Conservation (phyloP, 2,113 vertebrate genomes). For the Hylia prasina region DNA sequence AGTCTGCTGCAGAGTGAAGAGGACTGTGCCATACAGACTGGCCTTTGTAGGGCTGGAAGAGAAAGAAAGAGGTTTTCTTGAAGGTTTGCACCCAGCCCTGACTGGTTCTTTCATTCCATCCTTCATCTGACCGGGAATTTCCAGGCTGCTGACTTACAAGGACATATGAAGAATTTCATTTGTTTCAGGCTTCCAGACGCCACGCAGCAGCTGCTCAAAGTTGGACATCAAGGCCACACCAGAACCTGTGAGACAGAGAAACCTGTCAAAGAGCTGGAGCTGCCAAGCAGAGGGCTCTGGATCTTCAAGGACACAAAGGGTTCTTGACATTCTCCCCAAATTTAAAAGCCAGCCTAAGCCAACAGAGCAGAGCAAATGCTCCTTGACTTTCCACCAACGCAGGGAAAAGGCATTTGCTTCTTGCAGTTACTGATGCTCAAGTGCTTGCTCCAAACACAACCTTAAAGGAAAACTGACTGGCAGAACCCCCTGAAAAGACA, state of each 20-base stretch:
- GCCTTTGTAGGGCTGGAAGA: slow-evolving; percentile 90
- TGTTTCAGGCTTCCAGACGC: slow-evolving; percentile 93
- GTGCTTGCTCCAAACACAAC: not conserved
- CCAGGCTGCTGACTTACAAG: slow-evolving; percentile 83
- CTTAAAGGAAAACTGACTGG: not conserved
- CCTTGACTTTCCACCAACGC: not conserved
- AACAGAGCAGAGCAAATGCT: not conserved
- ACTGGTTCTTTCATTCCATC: not conserved
- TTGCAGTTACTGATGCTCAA: not conserved
- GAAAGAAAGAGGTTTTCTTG: not conserved
- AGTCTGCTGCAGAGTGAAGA: slow-evolving; percentile 93
- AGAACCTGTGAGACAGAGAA: slow-evolving; percentile 75
- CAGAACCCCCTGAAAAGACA: not conserved
- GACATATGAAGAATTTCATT: slow-evolving; percentile 96
- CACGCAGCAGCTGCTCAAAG: slow-evolving; percentile 92
- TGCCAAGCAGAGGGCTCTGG: not conserved
- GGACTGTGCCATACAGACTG: slow-evolving; percentile 91
- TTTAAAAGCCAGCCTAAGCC: not conserved
- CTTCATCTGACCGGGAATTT: not conserved
- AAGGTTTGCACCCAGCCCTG: not conserved
- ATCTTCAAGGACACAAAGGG: not conserved
- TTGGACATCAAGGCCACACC: slow-evolving; percentile 94
- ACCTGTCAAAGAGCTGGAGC: not conserved
- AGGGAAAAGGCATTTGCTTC: not conserved
- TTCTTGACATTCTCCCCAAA: not conserved